Evolutionary conservation across 1,140 invertebrate genomes (phyloP).

Genomic region (Plodia interpunctella): DNA sequence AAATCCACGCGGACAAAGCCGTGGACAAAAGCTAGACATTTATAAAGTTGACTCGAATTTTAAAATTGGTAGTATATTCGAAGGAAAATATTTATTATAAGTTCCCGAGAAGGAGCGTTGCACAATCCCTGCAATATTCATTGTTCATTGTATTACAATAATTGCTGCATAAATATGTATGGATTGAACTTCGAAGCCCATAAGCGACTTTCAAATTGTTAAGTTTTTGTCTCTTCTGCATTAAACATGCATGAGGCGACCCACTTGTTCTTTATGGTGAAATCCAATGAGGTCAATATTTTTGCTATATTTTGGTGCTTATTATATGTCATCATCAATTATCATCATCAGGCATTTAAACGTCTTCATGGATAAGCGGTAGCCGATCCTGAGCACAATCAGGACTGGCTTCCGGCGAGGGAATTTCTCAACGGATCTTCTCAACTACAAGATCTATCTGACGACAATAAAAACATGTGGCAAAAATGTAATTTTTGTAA

Average conservation of each 20-base stretch:
- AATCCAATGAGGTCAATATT: slow-evolving; percentile 26
- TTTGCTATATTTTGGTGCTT: slow-evolving; percentile 7
- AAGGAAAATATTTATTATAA: background rate
- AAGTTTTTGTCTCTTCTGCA: slow-evolving; percentile 52
- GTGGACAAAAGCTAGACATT: no score
- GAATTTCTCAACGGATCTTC: no score
- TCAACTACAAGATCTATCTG: no score
- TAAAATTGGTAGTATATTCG: background rate
- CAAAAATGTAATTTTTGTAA: no score
- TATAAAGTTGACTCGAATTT: no score
- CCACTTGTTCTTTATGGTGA: slow-evolving; percentile 31
- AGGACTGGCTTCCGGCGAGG: no score
- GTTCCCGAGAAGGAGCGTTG: slow-evolving; percentile 28
- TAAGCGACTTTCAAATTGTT: slow-evolving; percentile 47
- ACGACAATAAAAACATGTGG: no score
- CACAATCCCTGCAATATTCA: slow-evolving; percentile 48
- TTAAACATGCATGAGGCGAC: slow-evolving; percentile 60
- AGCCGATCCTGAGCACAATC: no score
- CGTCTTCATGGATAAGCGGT: no score
- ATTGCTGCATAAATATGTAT: slow-evolving; percentile 61
- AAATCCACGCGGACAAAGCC: no score
- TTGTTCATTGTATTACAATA: slow-evolving; percentile 59
- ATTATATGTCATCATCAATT: no score
- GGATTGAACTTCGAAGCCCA: slow-evolving; percentile 42
- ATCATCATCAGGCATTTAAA: no score